These are phyloP conservation scores for Hemiprocne comata DNA, from an alignment of 2,113 vertebrate species.

Conservation along the genomic window DNA sequence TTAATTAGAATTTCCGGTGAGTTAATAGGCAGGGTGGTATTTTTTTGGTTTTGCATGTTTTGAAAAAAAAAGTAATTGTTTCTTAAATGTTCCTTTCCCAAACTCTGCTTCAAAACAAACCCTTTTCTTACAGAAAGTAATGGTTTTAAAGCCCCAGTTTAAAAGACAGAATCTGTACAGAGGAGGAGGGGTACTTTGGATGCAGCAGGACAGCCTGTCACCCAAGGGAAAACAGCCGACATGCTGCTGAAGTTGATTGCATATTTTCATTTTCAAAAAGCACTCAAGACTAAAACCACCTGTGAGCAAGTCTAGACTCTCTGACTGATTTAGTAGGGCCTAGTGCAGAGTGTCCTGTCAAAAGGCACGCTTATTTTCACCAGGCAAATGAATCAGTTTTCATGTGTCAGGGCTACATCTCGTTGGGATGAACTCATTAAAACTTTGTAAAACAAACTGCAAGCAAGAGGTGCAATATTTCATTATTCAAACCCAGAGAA, in stretches of 20 bases:
- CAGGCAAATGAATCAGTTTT: conserved; percentile 22
- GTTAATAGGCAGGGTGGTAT: not conserved
- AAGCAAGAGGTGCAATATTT: conserved; percentile 22
- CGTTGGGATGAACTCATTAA: not conserved
- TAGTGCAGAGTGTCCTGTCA: conserved; percentile 4
- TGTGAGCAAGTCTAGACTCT: conserved; percentile 1
- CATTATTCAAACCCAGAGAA: not conserved
- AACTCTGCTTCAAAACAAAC: not conserved
- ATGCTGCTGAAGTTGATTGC: conserved; percentile 15
- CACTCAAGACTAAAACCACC: conserved; percentile 55
- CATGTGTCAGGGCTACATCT: not conserved
- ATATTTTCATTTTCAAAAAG: conserved; percentile 38
- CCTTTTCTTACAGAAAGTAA: not conserved
- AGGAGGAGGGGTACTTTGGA: not conserved
- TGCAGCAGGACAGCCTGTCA: conserved; percentile 21
- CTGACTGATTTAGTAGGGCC: conserved; percentile 18
- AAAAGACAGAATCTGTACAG: not conserved
- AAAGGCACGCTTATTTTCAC: conserved; percentile 4
- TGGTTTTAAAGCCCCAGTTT: not conserved
- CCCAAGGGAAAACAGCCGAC: conserved; percentile 24
- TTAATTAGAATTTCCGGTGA: conserved; percentile 37
- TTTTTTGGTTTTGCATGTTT: not conserved
- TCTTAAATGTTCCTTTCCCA: not conserved
- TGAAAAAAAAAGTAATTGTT: not conserved
- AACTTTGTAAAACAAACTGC: conserved; percentile 7